These are phyloP conservation scores for Lordiphosa clarofinis DNA, from an alignment of 1,140 invertebrate genomes.

Conservation along the genomic window DNA sequence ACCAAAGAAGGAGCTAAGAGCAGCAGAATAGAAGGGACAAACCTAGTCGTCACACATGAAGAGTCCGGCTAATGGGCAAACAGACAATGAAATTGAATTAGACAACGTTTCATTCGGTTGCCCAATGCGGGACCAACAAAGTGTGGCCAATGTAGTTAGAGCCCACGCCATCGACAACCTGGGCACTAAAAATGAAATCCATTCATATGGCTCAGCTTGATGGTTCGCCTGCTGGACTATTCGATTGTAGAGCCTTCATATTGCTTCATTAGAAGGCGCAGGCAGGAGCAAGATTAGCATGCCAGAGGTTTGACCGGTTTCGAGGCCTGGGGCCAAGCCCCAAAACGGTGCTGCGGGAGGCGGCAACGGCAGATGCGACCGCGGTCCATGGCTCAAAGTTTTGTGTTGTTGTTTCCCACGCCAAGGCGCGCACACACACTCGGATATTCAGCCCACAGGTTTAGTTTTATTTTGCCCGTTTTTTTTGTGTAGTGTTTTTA, in stretches of 20 bases:
- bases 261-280: slow-evolving; percentile 63
- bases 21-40: slow-evolving; percentile 1
- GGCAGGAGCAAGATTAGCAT: slow-evolving; percentile 54
- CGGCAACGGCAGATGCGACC: slow-evolving; percentile 31
- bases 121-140: slow-evolving; percentile 14
- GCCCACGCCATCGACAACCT: slow-evolving; percentile 10
- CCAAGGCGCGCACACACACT: slow-evolving; percentile 39
- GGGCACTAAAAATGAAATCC: slow-evolving; percentile 16
- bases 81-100: slow-evolving; percentile 73
- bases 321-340: slow-evolving; percentile 37
- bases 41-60: slow-evolving; percentile 43
- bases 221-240: slow-evolving; percentile 14
- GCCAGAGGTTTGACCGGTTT: slow-evolving; percentile 49
- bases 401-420: slow-evolving; percentile 68
- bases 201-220: slow-evolving; percentile 30
- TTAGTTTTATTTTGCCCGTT: slow-evolving; percentile 47
- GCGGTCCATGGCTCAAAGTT: slow-evolving; percentile 18
- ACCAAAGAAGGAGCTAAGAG: slow-evolving; percentile 6
- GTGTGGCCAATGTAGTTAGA: slow-evolving; percentile 28
- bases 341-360: slow-evolving; percentile 28
- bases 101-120: slow-evolving; percentile 29
- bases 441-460: slow-evolving; percentile 55
- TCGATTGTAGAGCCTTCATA: slow-evolving; percentile 18
- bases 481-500: slow-evolving; percentile 14
- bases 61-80: slow-evolving; percentile 49